A percentile compares a stretch with the other conserved stretches of the same genome.
These are phyloP conservation scores for Myzus persicae DNA, from an alignment of 1,140 invertebrate genomes.

Conservation along the genomic window DNA sequence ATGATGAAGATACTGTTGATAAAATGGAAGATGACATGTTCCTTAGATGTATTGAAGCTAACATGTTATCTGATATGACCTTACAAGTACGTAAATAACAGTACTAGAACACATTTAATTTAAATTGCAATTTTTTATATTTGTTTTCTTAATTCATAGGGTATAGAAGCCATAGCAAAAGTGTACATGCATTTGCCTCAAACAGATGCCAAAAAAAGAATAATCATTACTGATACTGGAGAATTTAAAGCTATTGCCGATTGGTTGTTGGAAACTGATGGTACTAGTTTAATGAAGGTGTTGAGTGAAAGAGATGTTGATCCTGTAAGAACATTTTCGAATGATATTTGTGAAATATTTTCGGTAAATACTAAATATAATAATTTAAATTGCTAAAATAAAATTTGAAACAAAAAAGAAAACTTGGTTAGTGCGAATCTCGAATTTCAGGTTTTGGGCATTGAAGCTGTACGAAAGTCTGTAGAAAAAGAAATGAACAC, in stretches of 20 bases:
- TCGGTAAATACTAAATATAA: conserved; percentile 68
- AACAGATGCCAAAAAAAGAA: conserved; percentile 97
- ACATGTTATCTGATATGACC: conserved; percentile 99
- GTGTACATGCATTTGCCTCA: conserved; percentile 99
- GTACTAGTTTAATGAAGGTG: conserved; percentile 97
- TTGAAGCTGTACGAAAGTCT: conserved; percentile 98
- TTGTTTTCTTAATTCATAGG: conserved; percentile 64
- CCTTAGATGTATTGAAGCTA: conserved; percentile 96
- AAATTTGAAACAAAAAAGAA: background rate
- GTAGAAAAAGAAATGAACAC: conserved; percentile 99
- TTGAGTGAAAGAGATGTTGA: conserved; percentile 97
- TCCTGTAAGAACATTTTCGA: conserved; percentile 94
- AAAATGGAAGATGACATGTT: conserved; percentile 99
- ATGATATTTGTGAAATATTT: conserved; percentile 99
- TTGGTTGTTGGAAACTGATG: conserved; percentile 99
- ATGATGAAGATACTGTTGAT: conserved; percentile 90
- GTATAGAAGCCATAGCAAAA: conserved; percentile 89
- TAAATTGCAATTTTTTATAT: conserved; percentile 76
- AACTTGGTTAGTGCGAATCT: conserved; percentile 51
- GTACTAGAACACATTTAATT: conserved; percentile 83
- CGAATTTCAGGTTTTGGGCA: conserved; percentile 83
- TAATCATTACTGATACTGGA: conserved; percentile 95
- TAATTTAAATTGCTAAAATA: background rate
- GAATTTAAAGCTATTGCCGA: conserved; percentile 98
- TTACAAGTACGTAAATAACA: conserved; percentile 79